These are phyloP conservation scores for Drymodes brunneopygia DNA, from an alignment of 2,113 vertebrate genomes.

Conservation along the genomic window DNA sequence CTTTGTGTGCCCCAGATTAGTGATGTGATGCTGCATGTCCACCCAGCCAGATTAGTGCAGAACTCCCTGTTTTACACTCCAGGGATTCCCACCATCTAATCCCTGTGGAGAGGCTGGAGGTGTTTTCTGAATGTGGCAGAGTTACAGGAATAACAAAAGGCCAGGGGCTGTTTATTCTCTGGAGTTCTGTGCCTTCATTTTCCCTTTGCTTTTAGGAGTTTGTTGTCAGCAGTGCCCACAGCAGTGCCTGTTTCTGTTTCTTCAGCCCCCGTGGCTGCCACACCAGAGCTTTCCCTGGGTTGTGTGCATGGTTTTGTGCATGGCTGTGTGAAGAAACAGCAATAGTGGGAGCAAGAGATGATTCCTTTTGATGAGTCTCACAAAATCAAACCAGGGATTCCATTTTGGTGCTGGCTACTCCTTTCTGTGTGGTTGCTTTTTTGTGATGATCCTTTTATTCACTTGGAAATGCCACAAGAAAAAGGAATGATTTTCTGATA, in stretches of 20 bases:
- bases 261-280: not conserved
- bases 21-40: not conserved
- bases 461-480: not conserved
- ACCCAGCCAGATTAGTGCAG: not conserved
- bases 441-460: not conserved
- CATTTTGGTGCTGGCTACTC: not conserved
- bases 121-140: not conserved
- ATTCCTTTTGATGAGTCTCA: not conserved
- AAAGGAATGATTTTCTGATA: not conserved
- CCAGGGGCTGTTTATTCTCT: not conserved
- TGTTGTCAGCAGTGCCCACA: not conserved
- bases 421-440: not conserved
- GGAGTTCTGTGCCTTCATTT: not conserved
- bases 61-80: not conserved
- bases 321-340: not conserved
- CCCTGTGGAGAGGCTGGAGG: not conserved
- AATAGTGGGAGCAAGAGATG: not conserved
- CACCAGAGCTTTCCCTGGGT: not conserved
- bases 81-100: not conserved
- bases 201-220: not conserved
- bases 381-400: not conserved
- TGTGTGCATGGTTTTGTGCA: not conserved
- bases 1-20: constrained; percentile 9
- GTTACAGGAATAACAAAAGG: not conserved
- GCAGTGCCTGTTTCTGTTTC: not conserved